These are phyloP conservation scores for Xanthia icteritia DNA, from an alignment of 2,888 invertebrate species.

Conservation along the genomic window DNA sequence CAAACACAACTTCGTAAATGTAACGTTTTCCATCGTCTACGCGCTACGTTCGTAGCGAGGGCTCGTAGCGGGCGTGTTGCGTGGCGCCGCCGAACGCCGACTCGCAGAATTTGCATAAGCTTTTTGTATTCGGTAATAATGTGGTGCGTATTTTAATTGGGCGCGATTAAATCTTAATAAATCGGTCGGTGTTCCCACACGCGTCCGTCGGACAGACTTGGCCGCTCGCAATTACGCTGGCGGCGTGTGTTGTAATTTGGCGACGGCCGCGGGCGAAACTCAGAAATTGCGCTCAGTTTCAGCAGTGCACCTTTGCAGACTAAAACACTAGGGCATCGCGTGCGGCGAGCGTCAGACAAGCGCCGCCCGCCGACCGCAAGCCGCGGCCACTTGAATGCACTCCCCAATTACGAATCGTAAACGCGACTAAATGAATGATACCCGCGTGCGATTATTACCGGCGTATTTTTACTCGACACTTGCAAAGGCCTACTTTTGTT, in stretches of 20 bases:
- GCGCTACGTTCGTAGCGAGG: conserved; percentile 75
- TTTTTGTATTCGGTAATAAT: conserved; percentile 84
- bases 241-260: conserved; percentile 86
- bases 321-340: conserved; percentile 77
- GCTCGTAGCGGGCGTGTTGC: conserved; percentile 72
- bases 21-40: conserved; percentile 55
- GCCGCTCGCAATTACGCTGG: conserved; percentile 84
- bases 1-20: conserved; percentile 23
- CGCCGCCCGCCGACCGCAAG: conserved; percentile 72
- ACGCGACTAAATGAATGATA: conserved; percentile 81
- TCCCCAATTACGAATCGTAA: conserved; percentile 89
- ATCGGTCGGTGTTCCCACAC: conserved; percentile 87
- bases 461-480: conserved; percentile 60
- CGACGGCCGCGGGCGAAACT: conserved; percentile 82
- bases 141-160: conserved; percentile 88
- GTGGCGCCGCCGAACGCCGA: conserved; percentile 70
- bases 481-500: conserved; percentile 57
- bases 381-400: conserved; percentile 81
- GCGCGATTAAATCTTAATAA: conserved; percentile 89
- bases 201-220: conserved; percentile 74
- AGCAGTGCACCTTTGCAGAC: conserved; percentile 75
- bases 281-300: conserved; percentile 84
- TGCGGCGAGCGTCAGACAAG: conserved; percentile 77
- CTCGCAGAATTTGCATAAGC: conserved; percentile 80
- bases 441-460: conserved; percentile 62